These are phyloP conservation scores for Eudemis profundana DNA, from an alignment of 2,888 invertebrate genomes.

Conservation along the genomic window DNA sequence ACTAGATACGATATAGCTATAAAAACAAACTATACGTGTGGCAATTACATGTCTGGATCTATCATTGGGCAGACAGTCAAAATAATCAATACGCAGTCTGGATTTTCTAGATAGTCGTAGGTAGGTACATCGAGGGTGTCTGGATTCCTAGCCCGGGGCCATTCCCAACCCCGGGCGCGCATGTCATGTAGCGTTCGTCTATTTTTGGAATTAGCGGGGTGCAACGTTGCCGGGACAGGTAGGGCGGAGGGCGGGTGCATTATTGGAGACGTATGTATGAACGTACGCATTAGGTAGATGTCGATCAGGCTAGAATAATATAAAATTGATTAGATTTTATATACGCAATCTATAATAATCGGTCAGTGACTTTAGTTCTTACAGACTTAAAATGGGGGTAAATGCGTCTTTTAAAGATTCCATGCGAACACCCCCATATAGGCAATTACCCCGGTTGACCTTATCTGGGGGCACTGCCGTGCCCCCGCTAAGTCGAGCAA, in stretches of 20 bases:
- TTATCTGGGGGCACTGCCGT: no score
- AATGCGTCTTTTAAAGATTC: no score
- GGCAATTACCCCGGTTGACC: no score
- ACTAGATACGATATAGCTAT: no score
- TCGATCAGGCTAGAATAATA: background rate
- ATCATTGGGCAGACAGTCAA: conserved; percentile 1
- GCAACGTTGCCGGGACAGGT: conserved; percentile 5
- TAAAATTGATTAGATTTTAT: background rate
- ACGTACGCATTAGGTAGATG: no score
- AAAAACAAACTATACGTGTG: background rate
- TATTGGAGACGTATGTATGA: background rate
- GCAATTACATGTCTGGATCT: background rate
- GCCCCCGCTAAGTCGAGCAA: no score
- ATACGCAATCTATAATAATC: no score
- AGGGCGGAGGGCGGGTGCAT: conserved; percentile 1
- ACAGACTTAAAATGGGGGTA: no score
- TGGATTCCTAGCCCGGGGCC: conserved; percentile 18
- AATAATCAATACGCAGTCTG: conserved; percentile 36
- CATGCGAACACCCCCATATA: no score
- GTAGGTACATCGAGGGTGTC: conserved; percentile 28
- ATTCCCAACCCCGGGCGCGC: conserved; percentile 27
- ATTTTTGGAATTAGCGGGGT: conserved; percentile 26
- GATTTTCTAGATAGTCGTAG: conserved; percentile 23
- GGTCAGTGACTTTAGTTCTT: no score
- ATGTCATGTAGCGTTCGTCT: conserved; percentile 35